Conservation (phyloP, 2,113 vertebrate genomes). For the Rhynchopsitta pachyrhyncha region DNA sequence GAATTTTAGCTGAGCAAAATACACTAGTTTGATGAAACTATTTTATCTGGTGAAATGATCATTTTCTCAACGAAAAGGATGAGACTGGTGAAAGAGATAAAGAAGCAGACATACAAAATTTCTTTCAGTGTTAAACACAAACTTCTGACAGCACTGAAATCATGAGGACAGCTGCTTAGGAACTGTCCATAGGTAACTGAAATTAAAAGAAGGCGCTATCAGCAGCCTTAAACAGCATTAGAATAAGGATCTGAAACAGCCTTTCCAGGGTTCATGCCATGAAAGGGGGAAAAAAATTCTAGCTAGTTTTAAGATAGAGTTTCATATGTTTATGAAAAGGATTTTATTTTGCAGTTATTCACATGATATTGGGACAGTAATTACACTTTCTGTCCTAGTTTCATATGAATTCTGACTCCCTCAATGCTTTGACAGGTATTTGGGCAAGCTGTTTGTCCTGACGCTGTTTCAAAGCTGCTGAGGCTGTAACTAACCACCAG, state of each 20-base stretch:
- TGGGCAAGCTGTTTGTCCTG: neutral
- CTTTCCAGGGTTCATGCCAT: neutral
- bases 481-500: neutral
- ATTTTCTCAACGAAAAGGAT: neutral
- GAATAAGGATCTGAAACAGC: neutral
- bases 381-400: neutral
- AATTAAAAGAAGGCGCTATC: neutral
- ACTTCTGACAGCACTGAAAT: neutral
- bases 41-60: neutral
- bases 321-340: neutral
- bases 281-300: accelerated
- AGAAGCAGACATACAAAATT: neutral
- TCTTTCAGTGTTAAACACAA: neutral
- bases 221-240: neutral
- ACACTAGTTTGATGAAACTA: neutral
- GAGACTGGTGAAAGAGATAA: neutral
- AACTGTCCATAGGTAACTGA: neutral
- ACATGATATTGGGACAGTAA: neutral
- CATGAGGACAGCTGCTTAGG: neutral
- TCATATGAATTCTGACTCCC: neutral
- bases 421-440: neutral
- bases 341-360: neutral
- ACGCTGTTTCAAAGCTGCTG: neutral
- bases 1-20: neutral
- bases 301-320: neutral